Evolutionary conservation across 2,797 vertebrate species (phyloP), one percentile per base, ranked within the genome.

Genomic region (Spatula versicolor): DNA sequence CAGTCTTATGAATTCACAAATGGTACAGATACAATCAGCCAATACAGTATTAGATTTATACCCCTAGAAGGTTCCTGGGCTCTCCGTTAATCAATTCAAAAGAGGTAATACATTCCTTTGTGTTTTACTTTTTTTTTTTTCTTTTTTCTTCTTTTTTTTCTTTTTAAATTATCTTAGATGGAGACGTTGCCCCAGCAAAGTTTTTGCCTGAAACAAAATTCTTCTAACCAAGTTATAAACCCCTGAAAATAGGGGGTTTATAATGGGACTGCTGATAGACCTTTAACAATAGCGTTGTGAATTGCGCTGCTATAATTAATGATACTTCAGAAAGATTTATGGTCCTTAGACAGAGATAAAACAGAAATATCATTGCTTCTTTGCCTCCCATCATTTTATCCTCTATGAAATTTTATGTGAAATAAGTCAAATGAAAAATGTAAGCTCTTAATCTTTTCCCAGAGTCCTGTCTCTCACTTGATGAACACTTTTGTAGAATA

Each of bases 381-480:
- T 88, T 83, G 88, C 94, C 95, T 97, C 93, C 96, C 86, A 88
- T 97, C 96, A 95, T 97, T 97, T 97, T 97, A 96, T 97, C 94
- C 95, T 95, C 93, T 96, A 95, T 96, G 96, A 98, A 97, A 97
- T 97, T 97, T 98, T 98, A 97, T 97, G 93, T 95, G 96, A 96
- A 97, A 93, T 96, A 97, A 98, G 96, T 96, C 93, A 95, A 97
- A 95, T 96, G 96, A 97, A 97, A 98, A 97, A 97, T 97, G 95
- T 97, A 97, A 97, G 95, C 96, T 97, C 96, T 98, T 98, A 96
- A 97, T 97, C 97, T 97, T 97, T 95, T 96, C 93, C 96, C 95
- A 83, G 94, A 96, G 96, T 95, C 93, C 93, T 85, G 85, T 96
- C 95, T 95, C 76, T 97, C 95, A 96, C 95, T 97, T 97, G 95